These are phyloP conservation scores for Drosophila tripunctata DNA, from an alignment of 2,888 invertebrate species.

Conservation along the genomic window DNA sequence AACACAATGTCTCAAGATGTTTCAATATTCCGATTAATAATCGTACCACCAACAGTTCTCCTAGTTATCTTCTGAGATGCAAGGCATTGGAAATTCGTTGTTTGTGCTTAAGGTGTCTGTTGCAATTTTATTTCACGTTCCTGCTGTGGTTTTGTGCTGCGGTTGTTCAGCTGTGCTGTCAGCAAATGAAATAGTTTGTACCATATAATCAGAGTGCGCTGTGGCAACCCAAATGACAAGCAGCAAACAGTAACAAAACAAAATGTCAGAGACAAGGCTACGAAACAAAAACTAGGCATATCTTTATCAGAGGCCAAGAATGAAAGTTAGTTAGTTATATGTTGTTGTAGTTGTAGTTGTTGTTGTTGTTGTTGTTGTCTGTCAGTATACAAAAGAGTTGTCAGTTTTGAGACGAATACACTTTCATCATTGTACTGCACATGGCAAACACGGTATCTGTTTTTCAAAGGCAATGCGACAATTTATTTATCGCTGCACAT, in stretches of 20 bases:
- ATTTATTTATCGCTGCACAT: constrained; percentile 55
- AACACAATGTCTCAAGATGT: no score
- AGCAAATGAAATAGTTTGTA: constrained; percentile 68
- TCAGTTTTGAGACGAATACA: constrained; percentile 25
- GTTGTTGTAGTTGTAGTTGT: constrained; percentile 14
- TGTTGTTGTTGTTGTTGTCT: constrained; percentile 9
- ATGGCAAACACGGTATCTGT: constrained; percentile 25
- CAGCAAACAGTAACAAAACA: constrained; percentile 33
- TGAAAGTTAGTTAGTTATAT: constrained; percentile 57
- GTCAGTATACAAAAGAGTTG: constrained; percentile 34
- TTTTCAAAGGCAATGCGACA: constrained; percentile 39
- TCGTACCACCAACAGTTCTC: no score
- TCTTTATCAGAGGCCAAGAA: constrained; percentile 62
- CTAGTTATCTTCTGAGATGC: no score
- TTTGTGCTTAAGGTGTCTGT: constrained; percentile 29
- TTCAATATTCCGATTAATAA: no score
- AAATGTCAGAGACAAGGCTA: constrained; percentile 30
- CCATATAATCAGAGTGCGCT: constrained; percentile 67
- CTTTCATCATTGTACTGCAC: constrained; percentile 30
- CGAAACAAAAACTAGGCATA: constrained; percentile 41
- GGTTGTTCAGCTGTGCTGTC: constrained; percentile 53
- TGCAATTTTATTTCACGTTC: constrained; percentile 18
- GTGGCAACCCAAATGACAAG: constrained; percentile 63
- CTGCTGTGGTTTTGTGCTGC: constrained; percentile 16
- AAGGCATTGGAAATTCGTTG: constrained; percentile 7